A percentile compares a stretch with the other conserved stretches of the same genome.
Conservation (phyloP, 2,113 vertebrate genomes). For the Cochlearius cochlearius region DNA sequence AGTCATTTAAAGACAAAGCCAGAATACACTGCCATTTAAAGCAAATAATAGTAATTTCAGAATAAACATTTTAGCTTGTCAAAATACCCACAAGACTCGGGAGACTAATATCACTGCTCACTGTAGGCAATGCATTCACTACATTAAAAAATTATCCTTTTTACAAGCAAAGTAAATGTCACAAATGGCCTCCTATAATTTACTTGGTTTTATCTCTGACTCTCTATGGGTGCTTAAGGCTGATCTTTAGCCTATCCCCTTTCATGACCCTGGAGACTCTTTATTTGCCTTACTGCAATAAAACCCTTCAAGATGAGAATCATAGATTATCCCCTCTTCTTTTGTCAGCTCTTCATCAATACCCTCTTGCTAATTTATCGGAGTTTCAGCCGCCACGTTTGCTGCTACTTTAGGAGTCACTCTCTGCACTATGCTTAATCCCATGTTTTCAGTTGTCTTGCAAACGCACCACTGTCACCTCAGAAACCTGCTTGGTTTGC, state of each 20-base stretch:
- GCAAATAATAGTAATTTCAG: background rate
- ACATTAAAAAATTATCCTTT: background rate
- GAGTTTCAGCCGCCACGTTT: background rate
- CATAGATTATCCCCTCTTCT: background rate
- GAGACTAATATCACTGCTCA: background rate
- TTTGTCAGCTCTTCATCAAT: background rate
- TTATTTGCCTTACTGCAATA: background rate
- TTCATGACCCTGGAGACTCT: background rate
- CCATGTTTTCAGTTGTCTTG: background rate
- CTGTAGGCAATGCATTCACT: rapidly evolving
- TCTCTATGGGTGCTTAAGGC: background rate
- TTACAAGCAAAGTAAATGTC: background rate
- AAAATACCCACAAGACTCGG: background rate
- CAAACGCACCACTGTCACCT: background rate
- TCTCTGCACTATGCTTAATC: background rate
- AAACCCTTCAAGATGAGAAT: background rate
- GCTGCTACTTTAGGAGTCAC: background rate
- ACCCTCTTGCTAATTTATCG: background rate
- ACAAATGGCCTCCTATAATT: background rate
- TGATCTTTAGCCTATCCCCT: background rate
- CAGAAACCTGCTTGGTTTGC: background rate
- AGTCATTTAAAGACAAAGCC: background rate
- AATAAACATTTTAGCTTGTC: background rate
- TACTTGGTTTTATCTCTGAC: background rate
- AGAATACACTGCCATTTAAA: background rate